These are phyloP conservation scores for Tympanuchus pallidicinctus DNA, from an alignment of 2,113 vertebrate species.

Conservation along the genomic window DNA sequence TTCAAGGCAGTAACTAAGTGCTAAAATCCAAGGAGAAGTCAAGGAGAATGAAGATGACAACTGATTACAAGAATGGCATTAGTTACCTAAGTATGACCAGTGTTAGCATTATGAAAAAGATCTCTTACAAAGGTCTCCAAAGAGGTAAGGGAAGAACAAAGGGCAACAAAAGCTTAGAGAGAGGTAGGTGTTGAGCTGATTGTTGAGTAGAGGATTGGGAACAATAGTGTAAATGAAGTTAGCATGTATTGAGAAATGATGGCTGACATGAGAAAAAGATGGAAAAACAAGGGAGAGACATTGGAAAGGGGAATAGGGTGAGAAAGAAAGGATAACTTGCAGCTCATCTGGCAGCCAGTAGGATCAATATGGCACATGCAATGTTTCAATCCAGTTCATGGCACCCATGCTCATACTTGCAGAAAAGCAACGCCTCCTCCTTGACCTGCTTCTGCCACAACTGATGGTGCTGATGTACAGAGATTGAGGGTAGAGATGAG, in stretches of 20 bases:
- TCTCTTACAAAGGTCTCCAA: neutral
- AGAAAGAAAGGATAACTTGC: neutral
- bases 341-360: neutral
- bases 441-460: neutral
- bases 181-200: neutral
- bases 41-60: neutral
- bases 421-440: neutral
- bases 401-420: neutral
- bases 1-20: neutral
- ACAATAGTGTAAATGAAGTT: neutral
- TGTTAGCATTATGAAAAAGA: neutral
- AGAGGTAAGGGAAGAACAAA: neutral
- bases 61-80: neutral
- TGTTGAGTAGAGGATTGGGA: neutral
- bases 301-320: neutral
- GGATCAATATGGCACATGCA: neutral
- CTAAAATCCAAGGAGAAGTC: neutral
- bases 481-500: accelerated
- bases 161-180: neutral
- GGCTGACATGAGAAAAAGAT: neutral
- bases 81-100: neutral
- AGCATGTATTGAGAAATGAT: neutral
- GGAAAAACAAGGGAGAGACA: neutral
- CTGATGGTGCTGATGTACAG: neutral
- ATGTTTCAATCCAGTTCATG: neutral